Conservation (phyloP, 2,888 invertebrate genomes). For the Cephus runcator region DNA sequence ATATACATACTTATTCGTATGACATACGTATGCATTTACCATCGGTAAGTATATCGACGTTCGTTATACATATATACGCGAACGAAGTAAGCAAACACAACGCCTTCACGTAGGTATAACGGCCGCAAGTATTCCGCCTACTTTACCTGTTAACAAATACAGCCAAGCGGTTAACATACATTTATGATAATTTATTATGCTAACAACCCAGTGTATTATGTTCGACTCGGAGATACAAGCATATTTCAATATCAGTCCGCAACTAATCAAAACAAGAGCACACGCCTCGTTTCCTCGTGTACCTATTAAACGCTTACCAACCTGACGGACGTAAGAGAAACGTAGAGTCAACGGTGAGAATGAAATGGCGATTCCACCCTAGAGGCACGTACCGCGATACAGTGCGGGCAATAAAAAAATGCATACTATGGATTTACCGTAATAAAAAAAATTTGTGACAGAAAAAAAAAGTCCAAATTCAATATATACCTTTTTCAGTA, state of each 20-base stretch:
- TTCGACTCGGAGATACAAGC: conserved; percentile 40
- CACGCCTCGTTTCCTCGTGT: conserved; percentile 10
- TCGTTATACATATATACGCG: not conserved
- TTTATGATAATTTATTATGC: conserved; percentile 59
- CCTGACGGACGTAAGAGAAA: conserved; percentile 10
- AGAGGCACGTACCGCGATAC: conserved; percentile 16
- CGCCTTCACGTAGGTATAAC: conserved; percentile 20
- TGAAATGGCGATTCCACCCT: conserved; percentile 13
- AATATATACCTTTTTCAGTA: not conserved
- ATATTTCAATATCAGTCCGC: conserved; percentile 42
- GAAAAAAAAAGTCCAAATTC: not conserved
- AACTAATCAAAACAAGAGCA: conserved; percentile 39
- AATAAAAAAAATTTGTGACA: not conserved
- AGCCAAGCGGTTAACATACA: conserved; percentile 53
- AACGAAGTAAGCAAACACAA: not conserved
- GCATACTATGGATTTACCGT: not conserved
- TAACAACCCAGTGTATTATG: conserved; percentile 43
- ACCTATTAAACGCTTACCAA: conserved; percentile 10
- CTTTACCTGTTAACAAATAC: conserved; percentile 60
- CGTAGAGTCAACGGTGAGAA: conserved; percentile 20
- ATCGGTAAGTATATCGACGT: not conserved
- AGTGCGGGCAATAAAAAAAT: conserved; percentile 13
- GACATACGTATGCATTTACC: too few relatives aligned
- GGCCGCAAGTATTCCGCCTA: conserved; percentile 45
- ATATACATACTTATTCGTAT: not conserved